These are phyloP conservation scores for Cheirogaleus major DNA, from an alignment of 2,797 vertebrate species.

Conservation along the genomic window DNA sequence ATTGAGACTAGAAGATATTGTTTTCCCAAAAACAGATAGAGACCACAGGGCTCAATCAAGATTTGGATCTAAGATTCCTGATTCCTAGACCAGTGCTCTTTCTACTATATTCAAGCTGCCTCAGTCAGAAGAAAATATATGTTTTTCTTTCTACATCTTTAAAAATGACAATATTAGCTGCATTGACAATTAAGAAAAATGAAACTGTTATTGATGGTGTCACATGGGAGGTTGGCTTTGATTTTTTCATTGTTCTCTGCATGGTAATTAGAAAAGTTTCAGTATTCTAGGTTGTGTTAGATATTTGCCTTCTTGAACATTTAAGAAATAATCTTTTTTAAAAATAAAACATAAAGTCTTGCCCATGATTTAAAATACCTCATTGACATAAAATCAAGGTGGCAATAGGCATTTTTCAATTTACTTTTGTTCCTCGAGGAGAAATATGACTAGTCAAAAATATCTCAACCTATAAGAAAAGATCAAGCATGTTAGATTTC, in stretches of 20 bases:
- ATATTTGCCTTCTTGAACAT: neutral
- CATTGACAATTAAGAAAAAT: neutral
- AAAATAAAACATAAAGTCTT: neutral
- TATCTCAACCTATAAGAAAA: neutral
- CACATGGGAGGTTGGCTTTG: neutral
- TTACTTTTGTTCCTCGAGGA: neutral
- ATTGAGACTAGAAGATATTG: neutral
- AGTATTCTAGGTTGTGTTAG: neutral
- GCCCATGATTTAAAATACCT: neutral
- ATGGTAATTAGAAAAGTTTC: neutral
- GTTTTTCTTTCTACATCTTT: neutral
- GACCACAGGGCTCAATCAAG: neutral
- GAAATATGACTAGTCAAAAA: slow-evolving; percentile 36
- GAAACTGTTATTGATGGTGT: neutral
- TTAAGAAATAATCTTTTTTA: neutral
- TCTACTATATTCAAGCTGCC: neutral
- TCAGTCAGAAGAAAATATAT: neutral
- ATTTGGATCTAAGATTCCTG: neutral
- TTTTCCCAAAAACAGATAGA: neutral
- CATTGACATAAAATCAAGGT: neutral
- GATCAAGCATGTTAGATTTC: neutral
- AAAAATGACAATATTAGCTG: neutral
- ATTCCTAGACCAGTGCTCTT: neutral
- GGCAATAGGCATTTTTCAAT: neutral
- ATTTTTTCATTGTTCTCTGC: neutral